Evolutionary conservation across 1,140 invertebrate genomes (phyloP), one percentile per base, ranked within the genome.

Genomic region (Tetranychus urticae): DNA sequence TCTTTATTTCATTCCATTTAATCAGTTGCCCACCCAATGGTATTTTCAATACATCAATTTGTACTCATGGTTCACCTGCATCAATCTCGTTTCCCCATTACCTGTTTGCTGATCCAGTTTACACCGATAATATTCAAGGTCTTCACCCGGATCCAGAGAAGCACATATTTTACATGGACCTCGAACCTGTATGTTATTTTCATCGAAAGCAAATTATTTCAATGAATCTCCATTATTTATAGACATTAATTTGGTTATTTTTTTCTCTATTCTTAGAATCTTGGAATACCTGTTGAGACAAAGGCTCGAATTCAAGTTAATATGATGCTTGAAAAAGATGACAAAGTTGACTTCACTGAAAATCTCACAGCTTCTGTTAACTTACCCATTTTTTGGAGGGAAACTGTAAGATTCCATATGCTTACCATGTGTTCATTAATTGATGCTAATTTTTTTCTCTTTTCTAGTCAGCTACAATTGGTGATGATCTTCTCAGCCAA

Each of bases 151-250:
- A 82, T 60, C 76, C 80, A 31, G 82, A 86, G 50, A 80, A 82
- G 54, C 86, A 90, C 72, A 76, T 81, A 63, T 80, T 90, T 37
- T 87, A 77, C 71, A 80, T 90, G 59, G 86, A 88, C 66, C 77
- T 88, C 0, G 85, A 88, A 68, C 86, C 86, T 33, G 85, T 89
- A 58, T 35, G 59, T 60, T 23, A 33, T 55, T 55, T 10, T 23
- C 54, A 33, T 33, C 33, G 10, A 2, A n/a, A 3, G 33, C 3
- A 55, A 23, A 14, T 23, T 55, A 23, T n/a, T 2, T 10, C 0
- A 23, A 23, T 23, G 23, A 23, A 23, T 23, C 23, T 23, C 23
- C 23, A 23, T 36, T 56, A 36, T 36, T 36, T 59, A 23, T 59
- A 1, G 7, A 14, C 13, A 46, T 48, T 35, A 45, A n/a, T 34